Conservation (phyloP, 2,888 invertebrate genomes). For the Bombylius discolor region DNA sequence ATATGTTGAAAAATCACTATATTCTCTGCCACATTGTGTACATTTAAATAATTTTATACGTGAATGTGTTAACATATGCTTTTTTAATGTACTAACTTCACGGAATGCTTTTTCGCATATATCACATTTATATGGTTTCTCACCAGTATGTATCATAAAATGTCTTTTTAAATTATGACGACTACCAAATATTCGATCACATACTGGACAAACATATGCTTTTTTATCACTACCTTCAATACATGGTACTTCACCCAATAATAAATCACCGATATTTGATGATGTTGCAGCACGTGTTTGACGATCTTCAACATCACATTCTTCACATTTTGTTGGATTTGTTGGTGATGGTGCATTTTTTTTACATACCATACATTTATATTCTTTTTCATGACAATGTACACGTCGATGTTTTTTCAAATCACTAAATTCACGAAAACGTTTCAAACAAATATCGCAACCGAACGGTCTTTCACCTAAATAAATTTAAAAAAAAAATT, state of each 20-base stretch:
- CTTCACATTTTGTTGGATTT: slow-evolving; percentile 30
- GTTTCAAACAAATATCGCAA: slow-evolving; percentile 31
- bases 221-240: slow-evolving; percentile 13
- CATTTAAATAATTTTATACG: slow-evolving; percentile 33
- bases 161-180: slow-evolving; percentile 34
- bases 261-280: slow-evolving; percentile 8
- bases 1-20: slow-evolving; percentile 29
- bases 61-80: slow-evolving; percentile 32
- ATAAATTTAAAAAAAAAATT: slow-evolving; percentile 3
- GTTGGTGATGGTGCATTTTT: slow-evolving; percentile 23
- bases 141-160: slow-evolving; percentile 35
- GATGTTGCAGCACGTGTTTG: not conserved
- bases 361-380: slow-evolving; percentile 32
- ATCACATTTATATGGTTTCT: slow-evolving; percentile 31
- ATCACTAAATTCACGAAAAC: slow-evolving; percentile 35
- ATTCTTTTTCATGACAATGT: slow-evolving; percentile 25
- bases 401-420: slow-evolving; percentile 33
- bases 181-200: slow-evolving; percentile 32
- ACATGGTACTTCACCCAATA: slow-evolving; percentile 15
- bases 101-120: slow-evolving; percentile 33
- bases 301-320: slow-evolving; percentile 20
- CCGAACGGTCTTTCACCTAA: slow-evolving; percentile 33
- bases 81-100: slow-evolving; percentile 32
- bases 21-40: slow-evolving; percentile 25
- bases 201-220: slow-evolving; percentile 31